phyloP scores from a whole-genome alignment of 2,113 vertebrate species.

The Ahaetulla prasina region DNA sequence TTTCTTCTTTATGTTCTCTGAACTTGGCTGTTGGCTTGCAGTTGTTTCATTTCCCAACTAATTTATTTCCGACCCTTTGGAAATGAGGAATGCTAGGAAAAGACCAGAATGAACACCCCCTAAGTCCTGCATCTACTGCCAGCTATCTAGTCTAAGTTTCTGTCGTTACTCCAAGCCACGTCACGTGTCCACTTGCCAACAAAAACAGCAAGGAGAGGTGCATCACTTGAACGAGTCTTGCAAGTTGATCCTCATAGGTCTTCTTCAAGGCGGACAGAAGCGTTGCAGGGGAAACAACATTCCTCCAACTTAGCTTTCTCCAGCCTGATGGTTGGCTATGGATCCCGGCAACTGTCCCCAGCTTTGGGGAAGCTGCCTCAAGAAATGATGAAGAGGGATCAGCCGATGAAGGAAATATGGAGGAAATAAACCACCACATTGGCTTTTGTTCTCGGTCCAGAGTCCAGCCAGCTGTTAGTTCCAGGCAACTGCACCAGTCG shows the following conservation, averaged over 20 bases:
- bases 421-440: not conserved
- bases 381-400: not conserved
- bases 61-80: not conserved
- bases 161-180: not conserved
- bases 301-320: not conserved
- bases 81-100: not conserved
- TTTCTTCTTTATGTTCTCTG: not conserved
- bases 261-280: not conserved
- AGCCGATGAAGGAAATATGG: not conserved
- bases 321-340: not conserved
- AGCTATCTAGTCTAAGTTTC: not conserved
- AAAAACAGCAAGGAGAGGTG: not conserved
- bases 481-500: not conserved
- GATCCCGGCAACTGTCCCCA: not conserved
- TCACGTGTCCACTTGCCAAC: not conserved
- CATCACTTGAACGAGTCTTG: not conserved
- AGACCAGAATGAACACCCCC: not conserved
- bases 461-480: not conserved
- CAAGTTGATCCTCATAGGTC: not conserved
- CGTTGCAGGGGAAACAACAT: not conserved
- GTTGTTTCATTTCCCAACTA: not conserved
- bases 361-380: not conserved
- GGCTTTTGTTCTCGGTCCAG: not conserved
- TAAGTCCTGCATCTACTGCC: not conserved
- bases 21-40: not conserved